phyloP scores from a whole-genome alignment of 2,113 vertebrate species.

The Amphiprion ocellaris region DNA sequence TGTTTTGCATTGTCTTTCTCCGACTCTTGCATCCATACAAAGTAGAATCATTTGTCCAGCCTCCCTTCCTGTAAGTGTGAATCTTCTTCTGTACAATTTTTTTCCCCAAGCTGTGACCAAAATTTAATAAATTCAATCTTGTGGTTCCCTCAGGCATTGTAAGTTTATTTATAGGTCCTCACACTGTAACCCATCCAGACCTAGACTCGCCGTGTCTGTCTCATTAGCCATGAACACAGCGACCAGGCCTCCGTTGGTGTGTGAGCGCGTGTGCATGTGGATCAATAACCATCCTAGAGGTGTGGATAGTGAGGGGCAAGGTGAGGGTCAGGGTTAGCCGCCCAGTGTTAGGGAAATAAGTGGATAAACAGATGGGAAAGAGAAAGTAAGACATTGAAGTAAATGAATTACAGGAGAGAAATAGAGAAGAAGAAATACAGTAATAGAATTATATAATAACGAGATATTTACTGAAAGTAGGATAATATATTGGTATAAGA shows the following conservation, averaged over 20 bases:
- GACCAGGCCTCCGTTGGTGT: conserved; percentile 27
- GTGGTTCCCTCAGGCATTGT: conserved; percentile 54
- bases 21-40: not conserved
- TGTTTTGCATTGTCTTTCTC: not conserved
- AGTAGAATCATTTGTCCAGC: not conserved
- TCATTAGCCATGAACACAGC: conserved; percentile 63
- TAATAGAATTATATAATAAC: not conserved
- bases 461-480: conserved; percentile 11
- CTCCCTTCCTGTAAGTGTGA: not conserved
- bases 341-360: conserved; percentile 70
- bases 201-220: conserved; percentile 59
- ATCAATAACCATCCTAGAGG: conserved; percentile 73
- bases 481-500: not conserved
- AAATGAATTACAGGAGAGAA: conserved; percentile 46
- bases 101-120: conserved; percentile 31
- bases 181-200: conserved; percentile 62
- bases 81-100: conserved; percentile 29
- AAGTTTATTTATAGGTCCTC: conserved; percentile 65
- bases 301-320: conserved; percentile 69
- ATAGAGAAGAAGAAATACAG: not conserved
- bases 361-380: conserved; percentile 75
- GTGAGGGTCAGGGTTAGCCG: conserved; percentile 70
- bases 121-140: conserved; percentile 57
- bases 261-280: conserved; percentile 37
- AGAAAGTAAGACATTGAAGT: conserved; percentile 37